Conservation (phyloP, 2,797 vertebrate genomes). For the Xiphophorus birchmanni region DNA sequence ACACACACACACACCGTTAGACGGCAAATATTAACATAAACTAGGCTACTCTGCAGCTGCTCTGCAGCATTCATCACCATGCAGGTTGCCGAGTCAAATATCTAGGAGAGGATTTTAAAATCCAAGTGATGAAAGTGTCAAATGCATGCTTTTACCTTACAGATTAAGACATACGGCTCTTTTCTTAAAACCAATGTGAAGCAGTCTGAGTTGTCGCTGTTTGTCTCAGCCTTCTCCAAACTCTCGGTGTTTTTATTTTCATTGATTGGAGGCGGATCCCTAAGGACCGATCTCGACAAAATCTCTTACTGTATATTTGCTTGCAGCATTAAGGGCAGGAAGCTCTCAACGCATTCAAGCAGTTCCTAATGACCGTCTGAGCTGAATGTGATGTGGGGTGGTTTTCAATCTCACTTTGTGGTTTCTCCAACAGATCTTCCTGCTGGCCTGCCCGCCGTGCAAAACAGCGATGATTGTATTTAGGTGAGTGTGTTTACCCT, state of each 20-base stretch:
- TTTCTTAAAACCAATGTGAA: neutral
- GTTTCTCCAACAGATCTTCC: slow-evolving; percentile 90
- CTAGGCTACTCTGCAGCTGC: neutral
- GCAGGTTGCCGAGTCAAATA: neutral
- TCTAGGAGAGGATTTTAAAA: neutral
- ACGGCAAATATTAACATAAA: neutral
- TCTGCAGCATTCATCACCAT: neutral
- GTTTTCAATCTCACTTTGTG: slow-evolving; percentile 19
- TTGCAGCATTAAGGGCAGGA: slow-evolving; percentile 12
- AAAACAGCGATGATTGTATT: slow-evolving; percentile 90
- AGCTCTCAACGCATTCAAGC: slow-evolving; percentile 25
- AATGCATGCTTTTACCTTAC: neutral
- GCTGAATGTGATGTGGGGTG: slow-evolving; percentile 34
- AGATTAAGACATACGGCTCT: neutral
- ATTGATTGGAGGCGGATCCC: slow-evolving; percentile 19
- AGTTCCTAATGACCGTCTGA: neutral
- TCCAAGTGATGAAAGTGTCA: neutral
- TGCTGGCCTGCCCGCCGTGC: slow-evolving; percentile 94
- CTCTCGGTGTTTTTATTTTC: neutral
- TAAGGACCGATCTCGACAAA: slow-evolving; percentile 3
- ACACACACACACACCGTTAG: neutral
- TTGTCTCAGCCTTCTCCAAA: neutral
- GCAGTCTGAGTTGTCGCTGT: neutral
- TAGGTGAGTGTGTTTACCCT: slow-evolving; percentile 82
- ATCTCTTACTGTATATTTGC: slow-evolving; percentile 30